Conservation (phyloP, 2,113 vertebrate species). For the Lonchura striata region DNA sequence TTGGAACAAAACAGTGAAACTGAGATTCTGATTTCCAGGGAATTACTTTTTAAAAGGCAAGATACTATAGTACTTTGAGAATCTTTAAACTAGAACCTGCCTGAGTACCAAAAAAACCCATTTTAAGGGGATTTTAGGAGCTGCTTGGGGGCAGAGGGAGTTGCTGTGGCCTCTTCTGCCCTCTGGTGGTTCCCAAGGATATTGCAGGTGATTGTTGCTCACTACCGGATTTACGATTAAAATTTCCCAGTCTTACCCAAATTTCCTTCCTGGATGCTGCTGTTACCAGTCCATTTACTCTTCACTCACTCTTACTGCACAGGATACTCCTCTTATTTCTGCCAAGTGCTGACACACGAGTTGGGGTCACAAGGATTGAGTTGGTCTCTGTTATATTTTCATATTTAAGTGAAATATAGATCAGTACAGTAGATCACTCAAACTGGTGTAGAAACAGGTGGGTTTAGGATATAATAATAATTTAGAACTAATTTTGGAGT, state of each 20-base stretch:
- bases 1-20: neutral
- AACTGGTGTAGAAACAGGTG: neutral
- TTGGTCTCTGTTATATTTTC: neutral
- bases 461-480: neutral
- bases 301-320: fast-evolving
- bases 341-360: neutral
- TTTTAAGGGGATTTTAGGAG: neutral
- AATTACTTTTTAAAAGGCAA: neutral
- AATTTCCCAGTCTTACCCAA: fast-evolving
- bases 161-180: slow-evolving; percentile 3
- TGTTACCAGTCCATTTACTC: neutral
- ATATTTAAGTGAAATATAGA: neutral
- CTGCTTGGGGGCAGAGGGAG: fast-evolving
- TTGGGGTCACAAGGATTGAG: neutral
- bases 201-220: neutral
- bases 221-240: fast-evolving
- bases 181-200: slow-evolving; percentile 2
- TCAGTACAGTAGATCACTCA: neutral
- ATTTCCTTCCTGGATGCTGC: neutral
- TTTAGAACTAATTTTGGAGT: neutral
- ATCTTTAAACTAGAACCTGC: neutral
- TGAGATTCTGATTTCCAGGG: neutral
- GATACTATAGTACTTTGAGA: neutral
- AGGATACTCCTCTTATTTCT: neutral
- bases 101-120: neutral